Conservation (phyloP, 2,888 invertebrate genomes). For the Autographa gamma region DNA sequence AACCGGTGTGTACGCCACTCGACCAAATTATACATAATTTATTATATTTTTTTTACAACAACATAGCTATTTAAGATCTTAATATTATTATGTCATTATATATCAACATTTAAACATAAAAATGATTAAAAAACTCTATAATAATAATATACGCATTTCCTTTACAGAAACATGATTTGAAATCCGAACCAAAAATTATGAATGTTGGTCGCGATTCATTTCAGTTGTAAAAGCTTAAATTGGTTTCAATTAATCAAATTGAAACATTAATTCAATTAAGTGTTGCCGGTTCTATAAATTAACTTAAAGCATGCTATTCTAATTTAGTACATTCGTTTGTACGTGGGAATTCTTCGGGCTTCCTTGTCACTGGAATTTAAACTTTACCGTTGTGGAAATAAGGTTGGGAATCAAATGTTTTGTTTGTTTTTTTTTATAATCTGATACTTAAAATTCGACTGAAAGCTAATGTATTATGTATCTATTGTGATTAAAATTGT, state of each 20-base stretch:
- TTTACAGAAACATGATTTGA: constrained; percentile 46
- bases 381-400: constrained; percentile 19
- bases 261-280: constrained; percentile 66
- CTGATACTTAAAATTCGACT: constrained; percentile 28
- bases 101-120: neutral
- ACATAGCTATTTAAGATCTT: no score
- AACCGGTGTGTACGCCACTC: no score
- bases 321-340: constrained; percentile 59
- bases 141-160: constrained; percentile 44
- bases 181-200: constrained; percentile 50
- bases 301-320: constrained; percentile 64
- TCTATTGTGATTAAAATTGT: constrained; percentile 4
- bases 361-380: constrained; percentile 25
- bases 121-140: neutral
- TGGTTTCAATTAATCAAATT: constrained; percentile 65
- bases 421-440: constrained; percentile 25
- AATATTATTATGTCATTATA: no score
- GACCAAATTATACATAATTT: no score
- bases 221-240: constrained; percentile 58
- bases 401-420: constrained; percentile 17
- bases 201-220: constrained; percentile 56
- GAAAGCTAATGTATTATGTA: constrained; percentile 29
- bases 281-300: constrained; percentile 57
- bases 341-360: constrained; percentile 32
- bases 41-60: no score